phyloP scores from a whole-genome alignment of 1,140 invertebrate species.

The Ceratoteleas bidentatus region DNA sequence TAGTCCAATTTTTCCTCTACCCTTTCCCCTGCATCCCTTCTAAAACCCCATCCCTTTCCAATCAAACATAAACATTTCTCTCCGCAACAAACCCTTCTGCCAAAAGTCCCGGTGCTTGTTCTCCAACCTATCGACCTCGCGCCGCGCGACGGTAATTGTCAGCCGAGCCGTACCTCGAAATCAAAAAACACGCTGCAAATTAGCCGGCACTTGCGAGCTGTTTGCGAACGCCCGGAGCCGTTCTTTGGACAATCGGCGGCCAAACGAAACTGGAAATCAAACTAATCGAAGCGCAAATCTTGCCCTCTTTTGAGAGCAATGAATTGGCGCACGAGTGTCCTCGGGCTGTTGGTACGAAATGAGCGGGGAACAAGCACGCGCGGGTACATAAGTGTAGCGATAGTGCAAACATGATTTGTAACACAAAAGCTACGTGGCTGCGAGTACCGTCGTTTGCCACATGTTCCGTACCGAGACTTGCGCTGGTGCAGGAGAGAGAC shows the following conservation, averaged over 20 bases:
- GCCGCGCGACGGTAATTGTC: too few species aligned
- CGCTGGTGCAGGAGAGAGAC: too few species aligned
- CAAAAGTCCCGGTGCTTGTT: too few species aligned
- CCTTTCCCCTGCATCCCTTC: too few species aligned
- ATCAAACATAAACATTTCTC: too few species aligned
- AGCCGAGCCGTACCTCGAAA: too few species aligned
- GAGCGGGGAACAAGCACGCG: constrained; percentile 57
- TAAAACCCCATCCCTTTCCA: too few species aligned
- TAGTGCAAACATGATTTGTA: constrained; percentile 81
- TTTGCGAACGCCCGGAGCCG: constrained; percentile 56
- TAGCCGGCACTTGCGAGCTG: constrained; percentile 37
- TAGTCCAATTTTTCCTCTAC: too few species aligned
- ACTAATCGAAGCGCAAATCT: constrained; percentile 68
- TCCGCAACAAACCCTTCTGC: too few species aligned
- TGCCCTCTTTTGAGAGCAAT: constrained; percentile 59
- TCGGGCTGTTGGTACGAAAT: constrained; percentile 76
- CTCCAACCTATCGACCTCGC: too few species aligned
- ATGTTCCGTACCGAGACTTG: constrained; percentile 71
- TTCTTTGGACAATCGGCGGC: constrained; percentile 58
- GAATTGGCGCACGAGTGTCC: constrained; percentile 73
- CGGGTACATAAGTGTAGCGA: constrained; percentile 75
- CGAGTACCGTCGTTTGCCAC: constrained; percentile 77
- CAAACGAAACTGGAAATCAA: constrained; percentile 68
- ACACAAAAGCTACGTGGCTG: constrained; percentile 78
- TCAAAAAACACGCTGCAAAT: too few species aligned